Evolutionary conservation across 2,797 vertebrate genomes (phyloP).

Genomic region (Tenualosa ilisha): DNA sequence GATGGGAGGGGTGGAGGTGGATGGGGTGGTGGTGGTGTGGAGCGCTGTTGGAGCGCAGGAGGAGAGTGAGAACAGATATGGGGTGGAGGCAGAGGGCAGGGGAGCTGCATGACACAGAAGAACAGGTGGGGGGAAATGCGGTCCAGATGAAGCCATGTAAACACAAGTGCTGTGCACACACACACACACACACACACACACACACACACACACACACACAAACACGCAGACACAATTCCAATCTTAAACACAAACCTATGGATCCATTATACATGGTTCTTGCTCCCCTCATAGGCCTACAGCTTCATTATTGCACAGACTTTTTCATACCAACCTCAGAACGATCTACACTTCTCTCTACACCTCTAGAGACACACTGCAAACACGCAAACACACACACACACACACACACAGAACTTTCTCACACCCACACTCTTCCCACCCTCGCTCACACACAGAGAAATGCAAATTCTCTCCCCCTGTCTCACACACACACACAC

Average conservation of each 20-base stretch:
- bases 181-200: neutral
- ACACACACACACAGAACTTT: neutral
- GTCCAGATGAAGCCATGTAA: constrained; percentile 7
- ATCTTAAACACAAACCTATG: neutral
- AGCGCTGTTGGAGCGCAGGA: neutral
- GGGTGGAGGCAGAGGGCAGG: neutral
- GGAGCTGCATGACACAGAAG: neutral
- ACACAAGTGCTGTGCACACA: neutral
- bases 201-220: neutral
- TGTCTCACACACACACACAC: neutral
- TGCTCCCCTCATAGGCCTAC: neutral
- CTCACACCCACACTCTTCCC: neutral
- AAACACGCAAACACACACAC: neutral
- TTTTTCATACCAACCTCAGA: neutral
- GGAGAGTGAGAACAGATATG: neutral
- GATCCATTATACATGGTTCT: neutral
- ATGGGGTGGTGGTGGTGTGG: neutral
- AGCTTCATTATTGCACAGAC: neutral
- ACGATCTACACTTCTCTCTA: neutral
- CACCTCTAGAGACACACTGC: neutral
- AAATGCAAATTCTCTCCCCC: neutral
- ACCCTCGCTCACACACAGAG: neutral
- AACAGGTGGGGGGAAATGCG: constrained; percentile 9
- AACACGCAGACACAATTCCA: neutral
- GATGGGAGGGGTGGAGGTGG: neutral